Base-by-base conservation (phyloP, 1,140 invertebrate species). In the Drosophila pachea region DNA sequence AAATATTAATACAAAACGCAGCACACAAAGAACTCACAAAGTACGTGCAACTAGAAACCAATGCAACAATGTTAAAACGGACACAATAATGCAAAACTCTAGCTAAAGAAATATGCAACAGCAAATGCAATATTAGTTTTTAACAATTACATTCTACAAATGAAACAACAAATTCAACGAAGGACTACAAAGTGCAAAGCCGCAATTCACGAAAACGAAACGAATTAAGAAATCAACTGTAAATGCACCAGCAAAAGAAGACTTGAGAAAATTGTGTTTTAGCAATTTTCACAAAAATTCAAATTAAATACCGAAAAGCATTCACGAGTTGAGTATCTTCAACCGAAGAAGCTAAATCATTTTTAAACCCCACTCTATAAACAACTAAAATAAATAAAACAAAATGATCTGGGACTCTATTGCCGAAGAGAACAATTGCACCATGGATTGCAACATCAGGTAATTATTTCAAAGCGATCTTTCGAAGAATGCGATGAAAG, bases 341-440 rank as follows among this genome's bases (percentile, higher is more conserved):
- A 5, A 14, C 8, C 38, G 32, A 62, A 52, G 45, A 48, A 77
- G 47, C 14, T 29, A 45, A 64, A 43, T 9, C 32, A 64, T 32
- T 60, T 52, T 67, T 50, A 36, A 12, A 45, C 31, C 36, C 69
- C 22, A 40, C 49, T 61, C 35, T 71, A 42, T 12, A 67, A 56
- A 62, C 16, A 59, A 22, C 55, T 38, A 61, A 56, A 64, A 9
- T 22, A 22, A 31, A 9, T 29, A 8, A 48, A 54, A 49, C 78
- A 88, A 88, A 82, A 88, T 88, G 87, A 49, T 87, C 69, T 88
- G 87, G 87, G 87, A 88, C 82, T 70, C 83, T 42, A 88, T 88
- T 60, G 66, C 59, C 52, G 87, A 88, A 69, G 87, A 88, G 56
- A 79, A 59, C 61, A 86, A 78, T 66, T 82, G 87, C 76, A 67